Conservation (phyloP, 2,113 vertebrate species). For the Rhabdornis inornatus region DNA sequence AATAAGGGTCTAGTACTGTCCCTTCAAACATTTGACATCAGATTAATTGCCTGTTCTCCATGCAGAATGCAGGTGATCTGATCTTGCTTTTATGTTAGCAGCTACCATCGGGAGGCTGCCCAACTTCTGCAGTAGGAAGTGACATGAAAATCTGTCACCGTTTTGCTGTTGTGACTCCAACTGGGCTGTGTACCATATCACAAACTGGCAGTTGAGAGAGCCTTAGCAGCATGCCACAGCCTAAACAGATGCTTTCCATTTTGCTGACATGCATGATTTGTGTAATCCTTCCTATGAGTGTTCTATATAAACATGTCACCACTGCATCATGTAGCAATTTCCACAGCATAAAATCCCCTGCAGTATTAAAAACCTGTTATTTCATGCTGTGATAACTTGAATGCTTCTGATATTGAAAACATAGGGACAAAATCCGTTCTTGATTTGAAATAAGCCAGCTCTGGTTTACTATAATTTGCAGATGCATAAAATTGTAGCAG, state of each 20-base stretch:
- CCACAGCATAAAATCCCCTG: conserved; percentile 39
- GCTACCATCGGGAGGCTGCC: neutral
- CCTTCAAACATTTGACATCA: neutral
- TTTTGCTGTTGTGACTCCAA: neutral
- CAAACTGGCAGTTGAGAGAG: neutral
- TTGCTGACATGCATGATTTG: conserved; percentile 54
- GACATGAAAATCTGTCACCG: neutral
- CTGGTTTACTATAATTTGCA: conserved; percentile 29
- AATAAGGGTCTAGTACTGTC: neutral
- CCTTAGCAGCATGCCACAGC: conserved; percentile 24
- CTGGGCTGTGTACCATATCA: neutral
- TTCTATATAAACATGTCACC: conserved; percentile 60
- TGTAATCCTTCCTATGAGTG: conserved; percentile 46
- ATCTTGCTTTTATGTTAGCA: neutral
- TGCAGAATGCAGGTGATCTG: neutral
- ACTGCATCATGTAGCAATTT: conserved; percentile 59
- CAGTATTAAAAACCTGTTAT: conserved; percentile 55
- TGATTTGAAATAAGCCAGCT: neutral
- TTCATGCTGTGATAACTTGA: conserved; percentile 59
- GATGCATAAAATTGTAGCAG: conserved; percentile 31
- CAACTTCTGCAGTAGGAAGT: neutral
- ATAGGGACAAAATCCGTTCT: neutral
- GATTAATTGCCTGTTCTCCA: neutral
- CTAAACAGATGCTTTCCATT: conserved; percentile 61
- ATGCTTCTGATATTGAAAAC: conserved; percentile 61